Conservation (phyloP, 1,140 invertebrate species). For the Steinernema feltiae region DNA sequence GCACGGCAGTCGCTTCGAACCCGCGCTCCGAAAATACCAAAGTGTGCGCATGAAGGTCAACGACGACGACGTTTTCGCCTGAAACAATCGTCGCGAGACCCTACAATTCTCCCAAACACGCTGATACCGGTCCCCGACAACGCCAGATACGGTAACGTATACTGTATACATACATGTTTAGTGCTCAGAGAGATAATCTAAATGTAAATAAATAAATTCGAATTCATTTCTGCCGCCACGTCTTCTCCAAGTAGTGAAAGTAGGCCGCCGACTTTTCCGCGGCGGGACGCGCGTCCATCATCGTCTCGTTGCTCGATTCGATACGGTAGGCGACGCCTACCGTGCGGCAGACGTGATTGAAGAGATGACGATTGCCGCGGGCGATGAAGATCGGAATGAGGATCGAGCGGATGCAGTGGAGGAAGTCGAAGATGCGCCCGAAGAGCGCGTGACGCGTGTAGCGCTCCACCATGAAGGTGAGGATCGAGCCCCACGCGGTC, state of each 20-base stretch:
- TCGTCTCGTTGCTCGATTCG: not conserved
- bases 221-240: not conserved
- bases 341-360: not conserved
- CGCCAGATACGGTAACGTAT: no score
- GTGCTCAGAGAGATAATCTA: no score
- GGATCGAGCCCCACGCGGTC: not conserved
- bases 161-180: no score
- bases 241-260: not conserved
- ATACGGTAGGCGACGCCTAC: not conserved
- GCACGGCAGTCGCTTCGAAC: conserved; percentile 2
- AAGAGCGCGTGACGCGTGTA: not conserved
- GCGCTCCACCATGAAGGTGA: not conserved
- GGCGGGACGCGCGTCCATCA: not conserved
- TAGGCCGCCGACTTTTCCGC: not conserved
- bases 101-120: no score
- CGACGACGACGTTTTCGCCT: conserved; percentile 19
- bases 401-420: not conserved
- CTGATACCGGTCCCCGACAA: no score
- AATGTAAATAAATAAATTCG: no score
- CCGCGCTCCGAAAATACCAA: conserved; percentile 8
- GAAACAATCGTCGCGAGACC: not conserved
- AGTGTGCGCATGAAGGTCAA: conserved; percentile 7
- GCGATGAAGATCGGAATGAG: not conserved
- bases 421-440: not conserved
- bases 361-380: not conserved